Evolutionary conservation across 2,797 vertebrate genomes (phyloP).

Genomic region (Pangasius krempfi): DNA sequence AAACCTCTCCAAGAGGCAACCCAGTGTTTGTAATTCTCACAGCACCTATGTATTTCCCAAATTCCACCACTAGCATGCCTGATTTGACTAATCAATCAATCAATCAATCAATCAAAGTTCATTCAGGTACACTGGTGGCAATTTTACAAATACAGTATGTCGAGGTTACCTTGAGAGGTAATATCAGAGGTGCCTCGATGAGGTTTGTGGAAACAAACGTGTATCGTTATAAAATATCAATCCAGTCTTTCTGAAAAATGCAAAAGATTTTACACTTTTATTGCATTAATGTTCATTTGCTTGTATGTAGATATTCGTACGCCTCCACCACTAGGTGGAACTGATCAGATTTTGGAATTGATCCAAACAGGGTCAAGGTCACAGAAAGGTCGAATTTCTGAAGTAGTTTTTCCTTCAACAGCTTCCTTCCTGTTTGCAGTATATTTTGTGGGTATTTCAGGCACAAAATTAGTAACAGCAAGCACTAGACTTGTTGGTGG

Average conservation of each 20-base stretch:
- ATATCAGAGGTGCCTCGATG: neutral
- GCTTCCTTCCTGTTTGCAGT: neutral
- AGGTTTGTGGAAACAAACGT: neutral
- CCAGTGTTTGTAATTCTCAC: neutral
- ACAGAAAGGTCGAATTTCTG: too few species aligned
- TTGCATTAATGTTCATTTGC: neutral
- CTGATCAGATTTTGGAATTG: neutral
- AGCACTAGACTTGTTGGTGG: neutral
- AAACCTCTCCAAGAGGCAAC: neutral
- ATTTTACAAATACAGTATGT: neutral
- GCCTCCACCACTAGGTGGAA: neutral
- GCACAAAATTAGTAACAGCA: neutral
- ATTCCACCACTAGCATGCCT: neutral
- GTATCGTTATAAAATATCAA: neutral
- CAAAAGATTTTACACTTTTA: too few species aligned
- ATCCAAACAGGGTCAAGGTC: neutral
- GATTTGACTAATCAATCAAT: neutral
- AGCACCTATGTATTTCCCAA: neutral
- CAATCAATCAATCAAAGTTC: neutral
- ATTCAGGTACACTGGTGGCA: neutral
- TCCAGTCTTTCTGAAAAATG: neutral
- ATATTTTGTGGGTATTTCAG: neutral
- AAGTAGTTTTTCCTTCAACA: neutral
- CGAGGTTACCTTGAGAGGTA: neutral
- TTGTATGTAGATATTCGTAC: neutral